Evolutionary conservation across 1,140 invertebrate genomes (phyloP).

Genomic region (Drosophila sucinea): DNA sequence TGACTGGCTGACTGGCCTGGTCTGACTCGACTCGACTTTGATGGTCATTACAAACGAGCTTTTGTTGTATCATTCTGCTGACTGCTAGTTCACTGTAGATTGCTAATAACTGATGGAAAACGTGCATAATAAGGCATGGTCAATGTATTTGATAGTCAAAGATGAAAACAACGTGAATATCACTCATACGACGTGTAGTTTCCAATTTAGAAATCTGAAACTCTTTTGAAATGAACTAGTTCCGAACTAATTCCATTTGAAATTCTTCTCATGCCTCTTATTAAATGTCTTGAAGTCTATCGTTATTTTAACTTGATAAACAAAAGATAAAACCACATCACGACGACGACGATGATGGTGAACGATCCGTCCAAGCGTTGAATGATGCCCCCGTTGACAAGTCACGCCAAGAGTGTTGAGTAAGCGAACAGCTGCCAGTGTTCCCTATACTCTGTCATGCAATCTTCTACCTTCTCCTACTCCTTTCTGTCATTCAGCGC

Average conservation of each 20-base stretch:
- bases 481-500: slow-evolving; percentile 41
- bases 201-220: not conserved
- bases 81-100: not conserved
- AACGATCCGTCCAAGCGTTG: slow-evolving; percentile 20
- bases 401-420: slow-evolving; percentile 65
- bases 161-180: not conserved
- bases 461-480: slow-evolving; percentile 44
- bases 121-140: no score
- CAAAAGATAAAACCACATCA: slow-evolving; percentile 56
- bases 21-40: not conserved
- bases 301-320: slow-evolving; percentile 52
- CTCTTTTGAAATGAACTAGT: not conserved
- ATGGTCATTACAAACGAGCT: slow-evolving; percentile 7
- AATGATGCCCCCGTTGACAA: slow-evolving; percentile 68
- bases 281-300: not conserved
- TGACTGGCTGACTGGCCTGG: slow-evolving; percentile 26
- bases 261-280: slow-evolving; percentile 6
- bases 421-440: slow-evolving; percentile 61
- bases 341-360: slow-evolving; percentile 33
- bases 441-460: slow-evolving; percentile 5
- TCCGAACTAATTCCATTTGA: slow-evolving; percentile 4
- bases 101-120: not conserved
- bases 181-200: not conserved
- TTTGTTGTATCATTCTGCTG: slow-evolving; percentile 1
- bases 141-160: not conserved